These are phyloP conservation scores for Umimayanthus chanpuru DNA, from an alignment of 92 coral and sea anemone genomes.

Conservation along the genomic window DNA sequence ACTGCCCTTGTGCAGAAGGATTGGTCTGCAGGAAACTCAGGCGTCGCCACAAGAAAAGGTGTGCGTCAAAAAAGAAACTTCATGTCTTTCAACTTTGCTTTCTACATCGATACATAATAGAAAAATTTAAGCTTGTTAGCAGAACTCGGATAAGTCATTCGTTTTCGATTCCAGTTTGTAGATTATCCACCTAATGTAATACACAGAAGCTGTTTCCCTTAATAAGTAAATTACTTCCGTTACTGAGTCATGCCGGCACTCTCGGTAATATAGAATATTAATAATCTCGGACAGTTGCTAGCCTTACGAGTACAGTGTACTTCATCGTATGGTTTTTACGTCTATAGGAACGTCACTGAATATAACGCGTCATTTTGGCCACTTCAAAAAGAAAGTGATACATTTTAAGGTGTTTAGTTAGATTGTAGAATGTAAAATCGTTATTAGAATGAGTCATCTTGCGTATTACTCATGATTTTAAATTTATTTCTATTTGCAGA, in stretches of 20 bases:
- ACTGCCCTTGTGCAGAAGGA: slow-evolving; percentile 91
- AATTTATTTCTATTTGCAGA: slow-evolving; percentile 17
- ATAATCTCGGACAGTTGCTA: slow-evolving; percentile 9
- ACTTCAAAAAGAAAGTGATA: neutral
- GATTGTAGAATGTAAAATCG: neutral
- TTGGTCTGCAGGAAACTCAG: slow-evolving; percentile 76
- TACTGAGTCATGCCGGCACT: neutral
- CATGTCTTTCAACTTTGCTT: neutral
- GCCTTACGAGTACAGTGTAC: neutral
- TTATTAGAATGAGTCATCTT: neutral
- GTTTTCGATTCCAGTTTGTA: neutral
- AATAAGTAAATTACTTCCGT: slow-evolving; percentile 29
- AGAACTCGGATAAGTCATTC: neutral
- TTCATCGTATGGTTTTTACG: neutral
- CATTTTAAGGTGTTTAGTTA: neutral
- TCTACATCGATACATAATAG: slow-evolving; percentile 1
- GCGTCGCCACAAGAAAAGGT: slow-evolving; percentile 73
- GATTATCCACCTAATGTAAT: neutral
- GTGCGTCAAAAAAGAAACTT: neutral
- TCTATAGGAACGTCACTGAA: neutral
- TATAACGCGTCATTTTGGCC: neutral
- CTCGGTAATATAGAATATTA: neutral
- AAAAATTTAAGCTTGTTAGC: slow-evolving; percentile 21
- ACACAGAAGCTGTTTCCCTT: neutral
- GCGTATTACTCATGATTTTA: neutral